These are phyloP conservation scores for Ceriagrion tenellum DNA, from an alignment of 2,888 invertebrate genomes.

Conservation along the genomic window DNA sequence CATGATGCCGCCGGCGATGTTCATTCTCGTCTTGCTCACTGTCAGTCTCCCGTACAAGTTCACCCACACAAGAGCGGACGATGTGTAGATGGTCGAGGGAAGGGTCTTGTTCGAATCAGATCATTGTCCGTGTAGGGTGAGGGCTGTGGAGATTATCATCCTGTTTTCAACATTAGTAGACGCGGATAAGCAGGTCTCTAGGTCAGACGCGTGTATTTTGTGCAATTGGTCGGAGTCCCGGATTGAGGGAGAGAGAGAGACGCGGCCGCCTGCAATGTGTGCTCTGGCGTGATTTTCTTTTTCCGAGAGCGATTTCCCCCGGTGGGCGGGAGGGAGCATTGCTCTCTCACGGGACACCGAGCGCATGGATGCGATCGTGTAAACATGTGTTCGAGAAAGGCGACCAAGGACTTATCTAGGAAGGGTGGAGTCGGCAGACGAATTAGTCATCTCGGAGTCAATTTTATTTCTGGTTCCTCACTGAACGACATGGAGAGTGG, in stretches of 20 bases:
- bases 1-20: not conserved
- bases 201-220: constrained; percentile 21
- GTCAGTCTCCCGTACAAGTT: not conserved
- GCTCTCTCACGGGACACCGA: not conserved
- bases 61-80: no score
- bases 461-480: no score
- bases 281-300: not conserved
- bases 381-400: not conserved
- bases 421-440: no score
- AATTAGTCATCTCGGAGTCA: no score
- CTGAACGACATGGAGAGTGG: no score
- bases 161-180: constrained; percentile 1
- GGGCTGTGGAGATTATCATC: not conserved
- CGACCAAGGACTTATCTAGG: no score
- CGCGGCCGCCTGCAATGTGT: no score
- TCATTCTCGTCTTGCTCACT: not conserved
- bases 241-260: not conserved
- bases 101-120: constrained; percentile 1
- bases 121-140: not conserved
- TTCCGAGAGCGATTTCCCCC: constrained; percentile 9
- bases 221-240: constrained; percentile 1
- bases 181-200: constrained; percentile 24
- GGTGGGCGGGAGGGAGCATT: not conserved
- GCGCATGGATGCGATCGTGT: not conserved
- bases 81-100: not conserved